phyloP scores from a whole-genome alignment of 2,888 invertebrate genomes.

The Beris chalybata region DNA sequence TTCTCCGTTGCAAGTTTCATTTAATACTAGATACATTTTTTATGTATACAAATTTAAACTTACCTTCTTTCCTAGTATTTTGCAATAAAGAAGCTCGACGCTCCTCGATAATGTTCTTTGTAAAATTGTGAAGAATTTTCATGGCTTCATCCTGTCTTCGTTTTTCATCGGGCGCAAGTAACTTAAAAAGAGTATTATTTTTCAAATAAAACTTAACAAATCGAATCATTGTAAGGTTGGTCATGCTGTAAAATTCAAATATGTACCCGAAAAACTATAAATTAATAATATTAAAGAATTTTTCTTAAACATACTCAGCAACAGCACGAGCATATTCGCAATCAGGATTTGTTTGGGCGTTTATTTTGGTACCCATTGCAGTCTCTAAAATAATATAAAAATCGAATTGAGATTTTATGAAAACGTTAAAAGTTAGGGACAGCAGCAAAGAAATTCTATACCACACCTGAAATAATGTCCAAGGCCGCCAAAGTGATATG shows the following conservation, averaged over 20 bases:
- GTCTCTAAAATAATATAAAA: constrained; percentile 7
- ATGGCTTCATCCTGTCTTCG: constrained; percentile 42
- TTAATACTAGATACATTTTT: too few species aligned
- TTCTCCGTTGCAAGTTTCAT: too few species aligned
- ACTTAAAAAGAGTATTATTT: neutral
- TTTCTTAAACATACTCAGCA: constrained; percentile 58
- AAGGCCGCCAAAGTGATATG: constrained; percentile 62
- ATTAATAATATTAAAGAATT: too few species aligned
- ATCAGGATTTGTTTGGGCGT: constrained; percentile 62
- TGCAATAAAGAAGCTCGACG: constrained; percentile 42
- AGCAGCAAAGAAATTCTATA: too few species aligned
- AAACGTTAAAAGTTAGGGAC: too few species aligned
- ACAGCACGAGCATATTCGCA: constrained; percentile 72
- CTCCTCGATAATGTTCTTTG: constrained; percentile 48
- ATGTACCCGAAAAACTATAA: neutral
- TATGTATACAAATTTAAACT: too few species aligned
- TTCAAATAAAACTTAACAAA: neutral
- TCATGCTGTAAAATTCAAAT: constrained; percentile 9
- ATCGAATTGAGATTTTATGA: neutral
- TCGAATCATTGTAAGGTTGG: neutral
- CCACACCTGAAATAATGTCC: constrained; percentile 59
- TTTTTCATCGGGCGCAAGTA: neutral
- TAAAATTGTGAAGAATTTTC: constrained; percentile 49
- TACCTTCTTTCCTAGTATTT: neutral
- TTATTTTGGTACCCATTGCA: constrained; percentile 21